Base-by-base conservation (phyloP, 2,888 invertebrate genomes). In the Lasioglossum villosulum region DNA sequence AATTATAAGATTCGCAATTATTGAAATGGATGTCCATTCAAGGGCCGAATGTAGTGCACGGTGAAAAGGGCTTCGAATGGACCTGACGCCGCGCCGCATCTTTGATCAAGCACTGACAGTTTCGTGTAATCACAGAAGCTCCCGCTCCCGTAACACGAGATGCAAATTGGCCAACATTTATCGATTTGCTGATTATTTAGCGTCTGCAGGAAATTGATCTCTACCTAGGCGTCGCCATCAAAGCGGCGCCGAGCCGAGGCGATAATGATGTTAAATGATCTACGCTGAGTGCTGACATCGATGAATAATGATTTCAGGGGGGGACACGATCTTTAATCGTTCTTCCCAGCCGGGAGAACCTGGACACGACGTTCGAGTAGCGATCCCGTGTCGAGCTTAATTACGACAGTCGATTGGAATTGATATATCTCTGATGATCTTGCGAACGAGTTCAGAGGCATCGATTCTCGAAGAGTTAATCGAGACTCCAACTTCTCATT, bases 81-180 rank as follows among this genome's bases (percentile, higher is more conserved):
- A 59, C 73, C 71, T 37, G 63, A 75, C 34, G 68, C 59, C 72
- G 16, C 39, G 70, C 27, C 78, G 83, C 78, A 87, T 87, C 87
- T 86, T 87, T 86, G 83, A 87, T 86, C 83, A 81, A 76, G 30
- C 75, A 72, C 63, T 48, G 76, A 78, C 77, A 76, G 76, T 82
- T 86, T 59, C 42, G 52, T 63, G 86, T 86, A 83, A 87, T 87
- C 77, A 83, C 87, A 83, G 75, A 48, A 74, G 78, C 56, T 19
- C 37, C 27, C 19, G 42, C 19, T 19, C 14, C 75, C 78, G 45
- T 45, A 86, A 83, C 86, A 78, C 45, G 87, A 83, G 80, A 86
- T 80, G 86, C 86, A 87, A 83, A 86, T 86, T 83, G 78, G 59
- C 75, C 34, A 74, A 86, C 79, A 83, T 75, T 83, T 77, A 83